A percentile compares a stretch with the other conserved stretches of the same genome.
phyloP scores from a whole-genome alignment of 2,797 vertebrate species.

The Pempheris klunzingeri region DNA sequence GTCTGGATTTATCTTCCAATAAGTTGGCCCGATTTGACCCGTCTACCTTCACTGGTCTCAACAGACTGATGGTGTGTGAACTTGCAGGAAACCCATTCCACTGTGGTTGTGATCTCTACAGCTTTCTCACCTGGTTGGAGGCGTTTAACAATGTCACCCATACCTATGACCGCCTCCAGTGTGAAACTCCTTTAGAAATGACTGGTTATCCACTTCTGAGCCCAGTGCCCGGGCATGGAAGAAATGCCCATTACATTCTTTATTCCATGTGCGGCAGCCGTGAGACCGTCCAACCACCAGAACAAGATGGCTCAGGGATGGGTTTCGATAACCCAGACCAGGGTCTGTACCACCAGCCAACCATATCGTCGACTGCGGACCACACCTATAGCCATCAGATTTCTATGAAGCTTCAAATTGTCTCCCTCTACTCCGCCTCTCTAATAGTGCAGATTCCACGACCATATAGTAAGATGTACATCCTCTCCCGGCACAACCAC shows the following conservation, averaged over 20 bases:
- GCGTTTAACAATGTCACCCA: slow-evolving; percentile 97
- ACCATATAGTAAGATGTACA: slow-evolving; percentile 98
- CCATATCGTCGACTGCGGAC: slow-evolving; percentile 87
- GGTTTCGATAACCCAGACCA: slow-evolving; percentile 78
- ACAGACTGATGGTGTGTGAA: slow-evolving; percentile 95
- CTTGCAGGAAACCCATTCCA: slow-evolving; percentile 97
- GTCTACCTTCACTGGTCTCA: slow-evolving; percentile 91
- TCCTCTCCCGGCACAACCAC: slow-evolving; percentile 95
- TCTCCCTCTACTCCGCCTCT: slow-evolving; percentile 91
- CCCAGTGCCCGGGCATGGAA: slow-evolving; percentile 87
- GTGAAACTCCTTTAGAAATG: slow-evolving; percentile 94
- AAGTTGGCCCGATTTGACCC: slow-evolving; percentile 94
- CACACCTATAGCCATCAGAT: slow-evolving; percentile 89
- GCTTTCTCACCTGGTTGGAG: slow-evolving; percentile 95
- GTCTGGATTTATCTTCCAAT: slow-evolving; percentile 97
- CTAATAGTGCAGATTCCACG: slow-evolving; percentile 93
- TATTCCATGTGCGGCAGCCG: slow-evolving; percentile 94
- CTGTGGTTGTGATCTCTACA: slow-evolving; percentile 95
- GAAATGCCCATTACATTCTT: slow-evolving; percentile 93
- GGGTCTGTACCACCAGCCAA: slow-evolving; percentile 89
- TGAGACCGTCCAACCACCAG: slow-evolving; percentile 88
- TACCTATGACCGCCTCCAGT: slow-evolving; percentile 97
- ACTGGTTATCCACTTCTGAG: slow-evolving; percentile 93
- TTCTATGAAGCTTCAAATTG: slow-evolving; percentile 90
- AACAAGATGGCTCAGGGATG: slow-evolving; percentile 93